Evolutionary conservation across 2,888 invertebrate genomes (phyloP).

Genomic region (Oconnorella tubifera): DNA sequence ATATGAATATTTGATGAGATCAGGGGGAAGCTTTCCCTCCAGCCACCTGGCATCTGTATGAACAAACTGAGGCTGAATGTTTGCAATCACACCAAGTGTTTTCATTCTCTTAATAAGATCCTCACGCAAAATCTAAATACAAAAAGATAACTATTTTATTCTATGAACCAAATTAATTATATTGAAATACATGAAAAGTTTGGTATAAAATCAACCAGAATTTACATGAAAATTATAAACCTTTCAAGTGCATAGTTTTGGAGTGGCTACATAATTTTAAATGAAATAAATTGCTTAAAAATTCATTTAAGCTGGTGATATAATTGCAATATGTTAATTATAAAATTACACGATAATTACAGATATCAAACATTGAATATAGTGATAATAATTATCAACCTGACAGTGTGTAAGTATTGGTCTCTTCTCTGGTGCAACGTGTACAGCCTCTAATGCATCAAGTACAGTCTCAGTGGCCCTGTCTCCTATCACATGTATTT

Average conservation of each 20-base stretch:
- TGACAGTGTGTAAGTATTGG: constrained; percentile 35
- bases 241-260: too few relatives aligned
- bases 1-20: constrained; percentile 25
- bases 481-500: constrained; percentile 35
- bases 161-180: background rate
- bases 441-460: constrained; percentile 20
- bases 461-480: constrained; percentile 29
- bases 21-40: constrained; percentile 22
- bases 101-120: constrained; percentile 32
- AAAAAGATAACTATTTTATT: background rate
- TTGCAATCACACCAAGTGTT: constrained; percentile 28
- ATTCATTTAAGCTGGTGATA: too few relatives aligned
- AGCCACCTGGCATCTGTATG: constrained; percentile 29
- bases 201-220: too few relatives aligned
- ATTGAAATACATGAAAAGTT: too few relatives aligned
- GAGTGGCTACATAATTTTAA: too few relatives aligned
- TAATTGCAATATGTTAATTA: too few relatives aligned
- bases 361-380: too few relatives aligned
- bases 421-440: constrained; percentile 26
- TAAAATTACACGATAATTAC: too few relatives aligned
- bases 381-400: too few relatives aligned
- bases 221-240: too few relatives aligned
- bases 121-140: constrained; percentile 28
- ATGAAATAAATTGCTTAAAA: too few relatives aligned
- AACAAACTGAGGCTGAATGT: constrained; percentile 36